Evolutionary conservation across 2,888 invertebrate species (phyloP).

Genomic region (Sclerodermus sp.): DNA sequence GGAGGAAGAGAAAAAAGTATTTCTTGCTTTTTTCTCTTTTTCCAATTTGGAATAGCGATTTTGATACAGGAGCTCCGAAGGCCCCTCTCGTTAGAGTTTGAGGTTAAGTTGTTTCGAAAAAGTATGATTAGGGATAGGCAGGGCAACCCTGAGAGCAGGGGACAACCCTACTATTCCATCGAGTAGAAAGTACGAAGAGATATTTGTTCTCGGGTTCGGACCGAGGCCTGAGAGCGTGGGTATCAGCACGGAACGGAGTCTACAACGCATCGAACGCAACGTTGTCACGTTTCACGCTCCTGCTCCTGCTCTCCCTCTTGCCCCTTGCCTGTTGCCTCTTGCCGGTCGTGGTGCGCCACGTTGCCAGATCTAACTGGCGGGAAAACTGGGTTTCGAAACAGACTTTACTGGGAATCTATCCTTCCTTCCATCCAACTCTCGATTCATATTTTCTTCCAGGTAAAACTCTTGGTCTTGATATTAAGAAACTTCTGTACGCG

Average conservation of each 20-base stretch:
- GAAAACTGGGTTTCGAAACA: conserved; percentile 54
- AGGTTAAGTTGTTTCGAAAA: background rate
- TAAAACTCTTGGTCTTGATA: too few relatives aligned
- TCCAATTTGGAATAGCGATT: too few relatives aligned
- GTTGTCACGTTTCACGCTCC: conserved; percentile 54
- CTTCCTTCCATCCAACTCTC: too few relatives aligned
- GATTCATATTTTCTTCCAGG: too few relatives aligned
- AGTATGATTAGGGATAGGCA: too few relatives aligned
- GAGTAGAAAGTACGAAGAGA: conserved; percentile 53
- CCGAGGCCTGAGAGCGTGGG: conserved; percentile 56
- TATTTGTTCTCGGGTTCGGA: conserved; percentile 37
- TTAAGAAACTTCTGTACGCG: too few relatives aligned
- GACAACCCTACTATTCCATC: conserved; percentile 51
- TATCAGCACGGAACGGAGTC: conserved; percentile 59
- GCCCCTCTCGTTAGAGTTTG: background rate
- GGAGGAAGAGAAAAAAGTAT: too few relatives aligned
- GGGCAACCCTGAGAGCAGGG: conserved; percentile 10
- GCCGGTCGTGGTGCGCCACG: conserved; percentile 22
- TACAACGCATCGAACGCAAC: conserved; percentile 44
- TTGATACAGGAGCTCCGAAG: too few relatives aligned
- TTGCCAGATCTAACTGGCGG: conserved; percentile 48
- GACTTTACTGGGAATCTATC: conserved; percentile 34
- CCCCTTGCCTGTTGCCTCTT: conserved; percentile 13
- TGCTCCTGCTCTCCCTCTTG: conserved; percentile 15
- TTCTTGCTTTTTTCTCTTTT: too few relatives aligned